Evolutionary conservation across 2,888 invertebrate genomes (phyloP).

Genomic region (Rhingia campestris): DNA sequence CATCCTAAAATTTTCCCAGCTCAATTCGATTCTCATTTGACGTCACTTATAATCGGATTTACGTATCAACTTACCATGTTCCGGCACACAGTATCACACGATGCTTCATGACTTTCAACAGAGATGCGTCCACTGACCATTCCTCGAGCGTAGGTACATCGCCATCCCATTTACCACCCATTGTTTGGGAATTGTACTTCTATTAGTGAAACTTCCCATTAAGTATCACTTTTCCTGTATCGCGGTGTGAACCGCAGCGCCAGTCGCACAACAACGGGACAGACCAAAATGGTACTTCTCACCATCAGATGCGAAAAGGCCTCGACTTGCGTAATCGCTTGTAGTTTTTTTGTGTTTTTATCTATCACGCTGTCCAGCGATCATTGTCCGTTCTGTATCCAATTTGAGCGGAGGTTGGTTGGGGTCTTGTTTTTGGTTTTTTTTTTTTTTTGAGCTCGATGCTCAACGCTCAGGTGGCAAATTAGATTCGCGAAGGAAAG

Average conservation of each 20-base stretch:
- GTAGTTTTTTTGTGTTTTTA: conserved; percentile 19
- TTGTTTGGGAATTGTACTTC: conserved; percentile 41
- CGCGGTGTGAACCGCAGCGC: conserved; percentile 27
- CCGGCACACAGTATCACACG: not conserved
- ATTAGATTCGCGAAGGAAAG: conserved; percentile 60
- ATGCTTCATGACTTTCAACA: conserved; percentile 29
- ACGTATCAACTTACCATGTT: not conserved
- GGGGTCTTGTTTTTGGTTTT: not conserved
- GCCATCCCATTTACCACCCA: conserved; percentile 42
- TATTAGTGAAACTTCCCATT: conserved; percentile 34
- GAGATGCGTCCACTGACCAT: conserved; percentile 32
- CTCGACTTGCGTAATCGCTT: conserved; percentile 43
- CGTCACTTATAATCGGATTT: conserved; percentile 1
- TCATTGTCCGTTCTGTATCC: conserved; percentile 29
- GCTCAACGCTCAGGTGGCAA: conserved; percentile 53
- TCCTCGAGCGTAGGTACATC: conserved; percentile 1
- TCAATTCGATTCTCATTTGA: not conserved
- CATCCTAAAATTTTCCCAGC: too few species aligned
- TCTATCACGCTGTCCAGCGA: conserved; percentile 20
- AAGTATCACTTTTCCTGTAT: conserved; percentile 34
- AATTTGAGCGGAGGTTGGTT: conserved; percentile 9
- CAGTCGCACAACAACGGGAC: not conserved
- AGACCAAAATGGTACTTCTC: not conserved
- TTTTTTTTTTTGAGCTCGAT: too few species aligned
- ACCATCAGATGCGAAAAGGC: conserved; percentile 10